These are phyloP conservation scores for Lordiphosa andalusiaca DNA, from an alignment of 2,888 invertebrate species.

Conservation along the genomic window DNA sequence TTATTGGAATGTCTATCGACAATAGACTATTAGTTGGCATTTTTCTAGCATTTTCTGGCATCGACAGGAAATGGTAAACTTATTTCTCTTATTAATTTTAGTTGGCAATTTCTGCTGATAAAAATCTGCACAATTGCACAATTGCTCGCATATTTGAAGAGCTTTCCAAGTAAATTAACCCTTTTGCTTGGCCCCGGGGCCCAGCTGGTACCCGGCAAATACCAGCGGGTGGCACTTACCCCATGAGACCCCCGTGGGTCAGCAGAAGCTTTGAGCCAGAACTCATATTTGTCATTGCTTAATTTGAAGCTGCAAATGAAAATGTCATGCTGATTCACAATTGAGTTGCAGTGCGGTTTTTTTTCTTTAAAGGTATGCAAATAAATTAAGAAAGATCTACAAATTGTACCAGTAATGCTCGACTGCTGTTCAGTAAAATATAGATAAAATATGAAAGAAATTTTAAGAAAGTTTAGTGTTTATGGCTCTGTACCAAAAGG, in stretches of 20 bases:
- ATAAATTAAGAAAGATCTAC: too few relatives aligned
- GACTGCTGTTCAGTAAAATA: too few relatives aligned
- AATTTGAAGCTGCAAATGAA: constrained; percentile 5
- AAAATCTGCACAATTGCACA: constrained; percentile 48
- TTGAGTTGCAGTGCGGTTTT: too few relatives aligned
- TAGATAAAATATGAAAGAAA: too few relatives aligned
- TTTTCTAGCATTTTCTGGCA: constrained; percentile 43
- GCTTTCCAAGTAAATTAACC: constrained; percentile 45
- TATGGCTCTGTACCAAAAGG: too few relatives aligned
- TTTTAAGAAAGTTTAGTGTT: too few relatives aligned
- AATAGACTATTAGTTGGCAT: constrained; percentile 62
- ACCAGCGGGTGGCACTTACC: constrained; percentile 5
- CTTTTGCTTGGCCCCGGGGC: constrained; percentile 18
- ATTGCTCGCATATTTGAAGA: constrained; percentile 42
- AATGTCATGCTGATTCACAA: constrained; percentile 3
- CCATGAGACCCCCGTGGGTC: not conserved
- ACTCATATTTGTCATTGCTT: constrained; percentile 15
- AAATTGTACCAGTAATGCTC: too few relatives aligned
- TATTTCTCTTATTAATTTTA: constrained; percentile 66
- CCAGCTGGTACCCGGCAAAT: not conserved
- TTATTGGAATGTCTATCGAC: constrained; percentile 70
- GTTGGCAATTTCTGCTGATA: constrained; percentile 51
- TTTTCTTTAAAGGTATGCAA: too few relatives aligned
- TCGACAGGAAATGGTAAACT: constrained; percentile 63
- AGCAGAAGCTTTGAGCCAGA: not conserved